Evolutionary conservation across 2,888 invertebrate genomes (phyloP).

Genomic region (Tricholauxania praeusta): DNA sequence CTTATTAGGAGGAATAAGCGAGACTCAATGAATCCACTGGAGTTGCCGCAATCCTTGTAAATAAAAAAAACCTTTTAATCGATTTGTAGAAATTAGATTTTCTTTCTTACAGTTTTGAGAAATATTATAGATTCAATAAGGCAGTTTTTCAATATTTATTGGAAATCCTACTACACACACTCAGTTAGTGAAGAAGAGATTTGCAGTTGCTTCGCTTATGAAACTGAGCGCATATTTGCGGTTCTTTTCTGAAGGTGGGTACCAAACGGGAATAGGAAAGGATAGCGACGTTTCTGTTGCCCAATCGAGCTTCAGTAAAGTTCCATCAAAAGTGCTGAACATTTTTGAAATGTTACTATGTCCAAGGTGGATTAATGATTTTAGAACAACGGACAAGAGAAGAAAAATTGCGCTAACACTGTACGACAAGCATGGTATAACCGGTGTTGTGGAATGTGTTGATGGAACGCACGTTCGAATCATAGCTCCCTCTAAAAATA

Average conservation of each 20-base stretch:
- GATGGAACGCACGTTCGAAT: slow-evolving; percentile 29
- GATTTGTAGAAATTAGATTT: too few species aligned
- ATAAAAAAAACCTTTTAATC: too few species aligned
- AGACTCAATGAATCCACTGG: too few species aligned
- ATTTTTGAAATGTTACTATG: not conserved
- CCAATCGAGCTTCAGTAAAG: slow-evolving; percentile 1
- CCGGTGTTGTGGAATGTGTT: not conserved
- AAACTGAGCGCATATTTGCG: too few species aligned
- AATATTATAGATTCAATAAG: not conserved
- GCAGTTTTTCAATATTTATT: slow-evolving; percentile 10
- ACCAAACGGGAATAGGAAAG: not conserved
- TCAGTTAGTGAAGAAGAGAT: not conserved
- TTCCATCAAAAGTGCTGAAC: not conserved
- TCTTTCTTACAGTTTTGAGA: not conserved
- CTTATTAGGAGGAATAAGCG: too few species aligned
- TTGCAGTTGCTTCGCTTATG: not conserved
- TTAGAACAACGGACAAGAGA: too few species aligned
- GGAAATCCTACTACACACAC: slow-evolving; percentile 3
- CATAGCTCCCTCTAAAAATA: not conserved
- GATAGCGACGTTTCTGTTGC: slow-evolving; percentile 1
- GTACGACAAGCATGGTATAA: too few species aligned
- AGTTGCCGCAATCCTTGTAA: too few species aligned
- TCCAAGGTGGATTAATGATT: too few species aligned
- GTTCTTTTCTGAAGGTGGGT: too few species aligned
- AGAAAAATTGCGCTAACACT: too few species aligned